Evolutionary conservation across 2,797 vertebrate species (phyloP).

Genomic region (Sciaenops ocellatus): DNA sequence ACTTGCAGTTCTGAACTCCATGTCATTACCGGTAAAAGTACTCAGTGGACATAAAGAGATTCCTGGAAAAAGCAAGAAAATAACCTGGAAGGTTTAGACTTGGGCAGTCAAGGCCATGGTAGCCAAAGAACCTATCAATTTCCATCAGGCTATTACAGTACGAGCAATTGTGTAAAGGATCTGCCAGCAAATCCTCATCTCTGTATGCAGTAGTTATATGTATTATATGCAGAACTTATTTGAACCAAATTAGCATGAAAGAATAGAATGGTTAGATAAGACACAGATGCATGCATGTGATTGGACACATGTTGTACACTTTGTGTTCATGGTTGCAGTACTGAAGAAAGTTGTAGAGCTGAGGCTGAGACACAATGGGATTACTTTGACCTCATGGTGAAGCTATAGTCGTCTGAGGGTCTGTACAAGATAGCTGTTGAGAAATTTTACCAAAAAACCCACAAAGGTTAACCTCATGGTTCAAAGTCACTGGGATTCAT

Average conservation of each 20-base stretch:
- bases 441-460: too few species aligned
- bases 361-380: too few species aligned
- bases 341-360: neutral
- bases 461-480: neutral
- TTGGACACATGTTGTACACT: neutral
- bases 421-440: neutral
- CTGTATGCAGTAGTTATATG: neutral
- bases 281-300: neutral
- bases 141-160: neutral
- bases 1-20: neutral
- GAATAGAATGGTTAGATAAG: neutral
- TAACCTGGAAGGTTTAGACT: neutral
- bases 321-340: neutral
- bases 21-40: constrained; percentile 7
- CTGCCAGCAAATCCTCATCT: neutral
- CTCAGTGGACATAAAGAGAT: neutral
- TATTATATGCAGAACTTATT: neutral
- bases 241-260: constrained; percentile 16
- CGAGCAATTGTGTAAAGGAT: neutral
- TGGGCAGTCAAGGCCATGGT: neutral
- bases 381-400: neutral
- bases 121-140: neutral
- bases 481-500: neutral
- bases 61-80: neutral
- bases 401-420: neutral